Conservation (phyloP, 2,113 vertebrate genomes). For the Chiloscyllium plagiosum region DNA sequence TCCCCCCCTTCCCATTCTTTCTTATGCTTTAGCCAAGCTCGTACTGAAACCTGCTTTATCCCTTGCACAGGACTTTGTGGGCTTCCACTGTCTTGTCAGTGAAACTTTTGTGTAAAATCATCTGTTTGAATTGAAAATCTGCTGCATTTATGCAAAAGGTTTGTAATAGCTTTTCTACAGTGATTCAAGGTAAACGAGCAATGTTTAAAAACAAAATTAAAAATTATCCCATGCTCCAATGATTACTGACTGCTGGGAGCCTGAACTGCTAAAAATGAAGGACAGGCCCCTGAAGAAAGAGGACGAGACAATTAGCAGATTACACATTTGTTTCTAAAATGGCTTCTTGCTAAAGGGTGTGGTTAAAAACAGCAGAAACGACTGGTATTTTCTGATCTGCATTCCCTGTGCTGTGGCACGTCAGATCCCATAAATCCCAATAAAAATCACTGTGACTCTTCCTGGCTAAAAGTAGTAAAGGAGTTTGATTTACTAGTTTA, state of each 20-base stretch:
- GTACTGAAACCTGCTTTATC: background rate
- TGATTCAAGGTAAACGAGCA: background rate
- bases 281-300: background rate
- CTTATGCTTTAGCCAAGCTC: background rate
- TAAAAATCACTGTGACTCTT: constrained; percentile 24
- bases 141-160: background rate
- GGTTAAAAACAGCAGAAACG: constrained; percentile 27
- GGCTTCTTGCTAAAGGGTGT: constrained; percentile 34
- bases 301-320: background rate
- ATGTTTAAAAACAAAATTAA: background rate
- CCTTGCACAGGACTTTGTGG: background rate
- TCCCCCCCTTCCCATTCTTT: constrained; percentile 23
- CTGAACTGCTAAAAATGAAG: background rate
- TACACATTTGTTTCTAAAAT: constrained; percentile 34
- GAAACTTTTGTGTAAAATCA: background rate
- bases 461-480: constrained; percentile 30
- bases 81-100: background rate
- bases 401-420: constrained; percentile 24
- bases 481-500: constrained; percentile 31
- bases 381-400: constrained; percentile 28
- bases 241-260: background rate
- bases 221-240: background rate
- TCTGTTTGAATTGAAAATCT: background rate
- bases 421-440: constrained; percentile 34
- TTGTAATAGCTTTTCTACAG: background rate